Evolutionary conservation across 2,888 invertebrate species (phyloP).

Genomic region (Micoletzkya japonica): DNA sequence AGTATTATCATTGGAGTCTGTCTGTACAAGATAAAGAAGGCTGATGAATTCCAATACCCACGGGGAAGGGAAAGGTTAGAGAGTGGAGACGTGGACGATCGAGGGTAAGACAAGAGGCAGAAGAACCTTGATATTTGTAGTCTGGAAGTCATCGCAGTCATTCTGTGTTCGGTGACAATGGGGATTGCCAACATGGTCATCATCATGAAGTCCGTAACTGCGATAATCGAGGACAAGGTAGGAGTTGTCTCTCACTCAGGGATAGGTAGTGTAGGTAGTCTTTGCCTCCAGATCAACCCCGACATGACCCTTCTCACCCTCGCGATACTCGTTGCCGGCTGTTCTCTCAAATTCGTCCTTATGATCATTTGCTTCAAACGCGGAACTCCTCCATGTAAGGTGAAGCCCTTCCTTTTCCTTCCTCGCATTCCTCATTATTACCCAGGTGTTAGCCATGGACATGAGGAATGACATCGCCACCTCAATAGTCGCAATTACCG

Average conservation of each 20-base stretch:
- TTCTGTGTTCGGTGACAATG: slow-evolving; percentile 67
- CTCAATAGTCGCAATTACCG: slow-evolving; percentile 65
- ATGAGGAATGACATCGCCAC: slow-evolving; percentile 69
- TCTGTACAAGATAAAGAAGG: slow-evolving; percentile 51
- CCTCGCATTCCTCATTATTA: background rate
- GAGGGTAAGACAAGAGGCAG: slow-evolving; percentile 47
- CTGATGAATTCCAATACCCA: slow-evolving; percentile 57
- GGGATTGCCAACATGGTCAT: slow-evolving; percentile 63
- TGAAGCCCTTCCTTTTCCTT: background rate
- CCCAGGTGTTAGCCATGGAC: slow-evolving; percentile 65
- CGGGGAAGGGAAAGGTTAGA: slow-evolving; percentile 49
- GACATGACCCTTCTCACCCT: slow-evolving; percentile 54
- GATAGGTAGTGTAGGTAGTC: background rate
- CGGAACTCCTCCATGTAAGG: slow-evolving; percentile 43
- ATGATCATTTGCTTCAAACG: slow-evolving; percentile 54
- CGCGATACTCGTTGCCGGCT: slow-evolving; percentile 51
- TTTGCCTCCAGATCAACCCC: slow-evolving; percentile 51
- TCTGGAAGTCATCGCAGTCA: slow-evolving; percentile 67
- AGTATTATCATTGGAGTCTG: slow-evolving; percentile 64
- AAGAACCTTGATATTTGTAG: slow-evolving; percentile 57
- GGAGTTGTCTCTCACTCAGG: background rate
- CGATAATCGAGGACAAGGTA: slow-evolving; percentile 29
- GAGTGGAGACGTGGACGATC: background rate
- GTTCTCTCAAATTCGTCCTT: slow-evolving; percentile 51
- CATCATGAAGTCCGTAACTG: slow-evolving; percentile 65